Percentiles rank a stretch among this genome's conserved stretches.
phyloP scores from a whole-genome alignment of 2,888 invertebrate genomes.

The Heliconius sara region DNA sequence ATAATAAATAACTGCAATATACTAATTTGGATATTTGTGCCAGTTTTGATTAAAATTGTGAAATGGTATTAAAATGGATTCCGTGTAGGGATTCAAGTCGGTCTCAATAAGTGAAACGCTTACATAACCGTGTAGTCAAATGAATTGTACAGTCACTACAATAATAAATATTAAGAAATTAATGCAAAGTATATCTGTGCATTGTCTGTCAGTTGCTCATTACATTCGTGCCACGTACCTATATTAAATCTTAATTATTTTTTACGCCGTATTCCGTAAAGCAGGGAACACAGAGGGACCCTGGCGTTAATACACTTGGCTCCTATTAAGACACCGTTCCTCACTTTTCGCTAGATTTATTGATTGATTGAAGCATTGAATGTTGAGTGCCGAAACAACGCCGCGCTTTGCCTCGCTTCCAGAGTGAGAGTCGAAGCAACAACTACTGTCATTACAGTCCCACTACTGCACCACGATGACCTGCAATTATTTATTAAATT shows the following conservation, averaged over 20 bases:
- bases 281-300: too few relatives aligned
- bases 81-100: not conserved
- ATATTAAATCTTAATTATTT: too few relatives aligned
- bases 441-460: too few relatives aligned
- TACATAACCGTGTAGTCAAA: not conserved
- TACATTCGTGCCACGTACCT: too few relatives aligned
- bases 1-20: not conserved
- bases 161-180: not conserved
- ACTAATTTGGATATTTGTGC: conserved; percentile 15
- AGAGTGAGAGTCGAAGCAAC: too few relatives aligned
- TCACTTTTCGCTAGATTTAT: not conserved
- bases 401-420: not conserved
- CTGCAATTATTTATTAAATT: not conserved
- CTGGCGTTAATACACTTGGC: too few relatives aligned
- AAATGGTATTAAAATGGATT: not conserved
- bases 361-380: not conserved
- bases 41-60: conserved; percentile 3
- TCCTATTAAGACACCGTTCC: too few relatives aligned
- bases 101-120: not conserved
- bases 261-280: too few relatives aligned
- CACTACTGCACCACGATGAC: too few relatives aligned
- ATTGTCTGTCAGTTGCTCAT: not conserved
- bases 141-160: not conserved
- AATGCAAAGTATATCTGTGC: not conserved
- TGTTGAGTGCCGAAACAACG: not conserved